Conservation (phyloP, 2,797 vertebrate species). For the Melanogrammus aeglefinus region DNA sequence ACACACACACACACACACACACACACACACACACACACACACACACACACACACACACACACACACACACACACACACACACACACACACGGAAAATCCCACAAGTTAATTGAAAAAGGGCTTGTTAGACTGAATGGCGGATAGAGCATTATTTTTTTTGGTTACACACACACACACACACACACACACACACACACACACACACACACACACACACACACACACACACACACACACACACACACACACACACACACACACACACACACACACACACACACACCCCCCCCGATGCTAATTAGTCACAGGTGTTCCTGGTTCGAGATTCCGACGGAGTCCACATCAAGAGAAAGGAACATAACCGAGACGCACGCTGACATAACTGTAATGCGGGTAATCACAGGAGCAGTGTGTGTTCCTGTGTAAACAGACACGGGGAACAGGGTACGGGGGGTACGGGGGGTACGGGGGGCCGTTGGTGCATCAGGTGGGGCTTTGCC, state of each 20-base stretch:
- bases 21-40: no score
- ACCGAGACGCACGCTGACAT: conserved; percentile 35
- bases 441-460: conserved; percentile 42
- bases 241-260: no score
- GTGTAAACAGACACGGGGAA: conserved; percentile 50
- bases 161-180: no score
- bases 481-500: conserved; percentile 45
- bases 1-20: no score
- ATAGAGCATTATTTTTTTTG: neutral
- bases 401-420: conserved; percentile 40
- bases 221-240: no score
- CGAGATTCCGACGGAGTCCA: conserved; percentile 28
- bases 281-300: conserved; percentile 40
- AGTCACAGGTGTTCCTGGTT: conserved; percentile 44
- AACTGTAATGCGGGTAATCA: conserved; percentile 39
- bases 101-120: neutral
- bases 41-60: conserved; percentile 13
- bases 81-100: no score
- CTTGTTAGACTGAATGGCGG: neutral
- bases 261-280: no score
- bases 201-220: no score
- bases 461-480: conserved; percentile 39
- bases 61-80: no score
- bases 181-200: no score
- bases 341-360: conserved; percentile 27